A percentile compares a stretch with the other conserved stretches of the same genome.
These are phyloP conservation scores for Apeira syringaria DNA, from an alignment of 2,888 invertebrate species.

Conservation along the genomic window DNA sequence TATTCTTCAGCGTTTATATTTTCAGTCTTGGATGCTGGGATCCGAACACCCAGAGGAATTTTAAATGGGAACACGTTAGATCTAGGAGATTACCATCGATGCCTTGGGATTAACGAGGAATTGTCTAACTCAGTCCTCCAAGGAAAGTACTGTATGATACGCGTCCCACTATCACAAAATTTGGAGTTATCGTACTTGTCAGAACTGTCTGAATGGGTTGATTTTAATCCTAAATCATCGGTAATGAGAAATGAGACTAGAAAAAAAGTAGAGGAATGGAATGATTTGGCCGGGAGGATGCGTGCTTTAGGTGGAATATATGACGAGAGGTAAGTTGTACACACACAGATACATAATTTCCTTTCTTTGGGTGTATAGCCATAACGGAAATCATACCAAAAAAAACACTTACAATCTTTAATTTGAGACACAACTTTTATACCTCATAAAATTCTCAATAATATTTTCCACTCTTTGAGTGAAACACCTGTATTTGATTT, in stretches of 20 bases:
- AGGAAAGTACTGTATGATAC: conserved; percentile 55
- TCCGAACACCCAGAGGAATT: conserved; percentile 45
- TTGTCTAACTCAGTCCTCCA: conserved; percentile 33
- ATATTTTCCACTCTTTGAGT: too few relatives aligned
- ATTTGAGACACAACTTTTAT: too few relatives aligned
- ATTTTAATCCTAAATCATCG: conserved; percentile 14
- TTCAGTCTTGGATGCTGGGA: conserved; percentile 35
- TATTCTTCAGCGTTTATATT: too few relatives aligned
- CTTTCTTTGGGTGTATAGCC: too few relatives aligned
- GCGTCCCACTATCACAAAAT: conserved; percentile 37
- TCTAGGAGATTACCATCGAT: conserved; percentile 50
- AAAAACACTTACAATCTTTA: too few relatives aligned
- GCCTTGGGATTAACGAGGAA: conserved; percentile 39
- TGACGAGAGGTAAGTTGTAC: conserved; percentile 23
- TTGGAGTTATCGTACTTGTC: conserved; percentile 22
- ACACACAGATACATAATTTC: too few relatives aligned
- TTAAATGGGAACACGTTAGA: conserved; percentile 38
- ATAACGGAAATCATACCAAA: too few relatives aligned
- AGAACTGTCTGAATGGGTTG: conserved; percentile 14
- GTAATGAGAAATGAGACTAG: conserved; percentile 15
- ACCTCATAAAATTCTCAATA: too few relatives aligned
- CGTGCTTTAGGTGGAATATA: conserved; percentile 16
- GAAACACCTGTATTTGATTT: too few relatives aligned
- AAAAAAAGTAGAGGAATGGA: conserved; percentile 7
- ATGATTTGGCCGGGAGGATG: conserved; percentile 10